phyloP scores from a whole-genome alignment of 2,797 vertebrate genomes.

The Kryptolebias ocellatus region DNA sequence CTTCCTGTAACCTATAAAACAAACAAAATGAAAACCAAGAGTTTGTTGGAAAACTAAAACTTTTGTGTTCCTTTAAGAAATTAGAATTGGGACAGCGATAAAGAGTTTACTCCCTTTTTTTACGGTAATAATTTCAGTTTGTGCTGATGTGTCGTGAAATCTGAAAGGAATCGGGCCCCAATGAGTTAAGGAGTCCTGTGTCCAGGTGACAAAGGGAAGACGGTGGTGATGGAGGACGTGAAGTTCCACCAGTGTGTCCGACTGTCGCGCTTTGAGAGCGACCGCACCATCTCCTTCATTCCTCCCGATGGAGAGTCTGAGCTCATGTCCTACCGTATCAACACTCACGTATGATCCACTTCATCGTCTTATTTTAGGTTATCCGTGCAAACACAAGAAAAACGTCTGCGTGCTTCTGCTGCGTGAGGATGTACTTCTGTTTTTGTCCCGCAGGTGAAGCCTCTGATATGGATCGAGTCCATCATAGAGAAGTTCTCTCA shows the following conservation, averaged over 20 bases:
- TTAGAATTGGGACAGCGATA: too few species aligned
- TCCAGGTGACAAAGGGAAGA: slow-evolving; percentile 91
- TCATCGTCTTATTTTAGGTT: not conserved
- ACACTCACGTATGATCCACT: slow-evolving; percentile 84
- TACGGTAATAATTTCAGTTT: too few species aligned
- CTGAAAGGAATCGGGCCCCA: too few species aligned
- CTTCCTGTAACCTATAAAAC: not conserved
- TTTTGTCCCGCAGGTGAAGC: slow-evolving; percentile 85
- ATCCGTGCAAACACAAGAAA: not conserved
- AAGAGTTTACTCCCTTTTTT: too few species aligned
- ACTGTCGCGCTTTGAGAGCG: slow-evolving; percentile 91
- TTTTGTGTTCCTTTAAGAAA: too few species aligned
- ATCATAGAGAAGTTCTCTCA: slow-evolving; percentile 95
- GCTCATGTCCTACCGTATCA: slow-evolving; percentile 95
- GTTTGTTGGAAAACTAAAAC: too few species aligned
- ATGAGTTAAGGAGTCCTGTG: not conserved
- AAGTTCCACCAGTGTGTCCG: slow-evolving; percentile 97
- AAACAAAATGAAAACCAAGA: too few species aligned
- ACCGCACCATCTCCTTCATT: slow-evolving; percentile 94
- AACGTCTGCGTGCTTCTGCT: not conserved
- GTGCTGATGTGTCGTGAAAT: too few species aligned
- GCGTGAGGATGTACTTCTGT: not conserved
- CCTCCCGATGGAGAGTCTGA: slow-evolving; percentile 94
- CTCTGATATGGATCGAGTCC: slow-evolving; percentile 95
- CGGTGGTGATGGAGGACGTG: slow-evolving; percentile 92